Evolutionary conservation across 2,888 invertebrate genomes (phyloP), one percentile per base, ranked within the genome.

Genomic region (Pyrrhia umbra): DNA sequence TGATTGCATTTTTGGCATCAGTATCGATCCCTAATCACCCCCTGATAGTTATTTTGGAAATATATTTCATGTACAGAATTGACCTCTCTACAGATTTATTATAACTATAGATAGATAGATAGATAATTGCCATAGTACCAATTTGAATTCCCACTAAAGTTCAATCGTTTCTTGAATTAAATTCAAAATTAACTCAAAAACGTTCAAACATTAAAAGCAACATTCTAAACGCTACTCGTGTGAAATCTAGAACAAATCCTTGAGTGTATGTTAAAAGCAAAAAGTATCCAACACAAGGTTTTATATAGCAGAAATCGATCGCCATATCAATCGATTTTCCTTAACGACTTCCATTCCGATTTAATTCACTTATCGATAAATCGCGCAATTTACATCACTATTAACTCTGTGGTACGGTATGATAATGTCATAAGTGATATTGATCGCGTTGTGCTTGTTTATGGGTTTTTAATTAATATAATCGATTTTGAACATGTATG

Each of bases 161-260:
- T n/a, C n/a, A n/a, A n/a, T n/a, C n/a, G n/a, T n/a, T n/a, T n/a
- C n/a, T n/a, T n/a, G n/a, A n/a, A n/a, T 40, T 43, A 30, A 37
- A 20, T 3, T 43, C n/a, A 30, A 62, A 23, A 27, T 51, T 20
- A 40, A 39, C 1, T 30, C 25, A 37, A 51, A 16, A 51, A 55
- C 39, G 39, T 20, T 40, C 46, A 52, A 30, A 23, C 50, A 46
- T 52, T 10, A 23, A 37, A 54, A 67, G 70, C 73, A 51, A 71
- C 76, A 72, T 73, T 80, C 69, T 80, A 66, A 65, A 56, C 57
- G 51, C 63, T n/a, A 51, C 40, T 68, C 50, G 37, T 57, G 40
- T 77, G 23, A 73, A 75, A 77, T 80, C 62, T 75, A 57, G 77
- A 67, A 72, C 78, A 34, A 56, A 80, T 74, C 78, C 78, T 80